phyloP scores from a whole-genome alignment of 2,113 vertebrate species.

The Psilopsiagon aurifrons region DNA sequence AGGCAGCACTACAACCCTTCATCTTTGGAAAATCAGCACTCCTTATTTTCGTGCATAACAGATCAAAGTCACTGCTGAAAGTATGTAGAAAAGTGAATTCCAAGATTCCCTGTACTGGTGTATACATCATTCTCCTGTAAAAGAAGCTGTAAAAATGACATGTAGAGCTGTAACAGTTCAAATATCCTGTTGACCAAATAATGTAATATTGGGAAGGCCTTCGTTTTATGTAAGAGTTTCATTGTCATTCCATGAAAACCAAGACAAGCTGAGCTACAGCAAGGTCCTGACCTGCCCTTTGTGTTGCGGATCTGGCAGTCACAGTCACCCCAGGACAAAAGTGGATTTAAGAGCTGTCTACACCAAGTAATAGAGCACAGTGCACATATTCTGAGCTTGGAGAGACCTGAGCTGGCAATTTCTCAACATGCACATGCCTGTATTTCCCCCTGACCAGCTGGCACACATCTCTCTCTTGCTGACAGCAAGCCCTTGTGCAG shows the following conservation, averaged over 20 bases:
- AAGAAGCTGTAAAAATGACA: neutral
- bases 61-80: constrained; percentile 30
- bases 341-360: constrained; percentile 4
- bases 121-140: neutral
- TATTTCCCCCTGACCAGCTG: neutral
- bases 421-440: neutral
- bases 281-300: constrained; percentile 40
- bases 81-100: neutral
- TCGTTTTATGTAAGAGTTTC: neutral
- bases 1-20: neutral
- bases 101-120: neutral
- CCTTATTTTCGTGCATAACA: neutral
- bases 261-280: constrained; percentile 33
- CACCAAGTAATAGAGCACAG: neutral
- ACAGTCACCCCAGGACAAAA: constrained; percentile 17
- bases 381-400: neutral
- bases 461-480: neutral
- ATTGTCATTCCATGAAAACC: neutral
- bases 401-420: neutral
- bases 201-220: neutral
- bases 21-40: neutral
- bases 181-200: constrained; percentile 20
- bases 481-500: neutral
- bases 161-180: neutral
- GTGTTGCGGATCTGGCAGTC: neutral